Evolutionary conservation across 2,797 vertebrate species (phyloP).

Genomic region (Tachyglossus aculeatus): DNA sequence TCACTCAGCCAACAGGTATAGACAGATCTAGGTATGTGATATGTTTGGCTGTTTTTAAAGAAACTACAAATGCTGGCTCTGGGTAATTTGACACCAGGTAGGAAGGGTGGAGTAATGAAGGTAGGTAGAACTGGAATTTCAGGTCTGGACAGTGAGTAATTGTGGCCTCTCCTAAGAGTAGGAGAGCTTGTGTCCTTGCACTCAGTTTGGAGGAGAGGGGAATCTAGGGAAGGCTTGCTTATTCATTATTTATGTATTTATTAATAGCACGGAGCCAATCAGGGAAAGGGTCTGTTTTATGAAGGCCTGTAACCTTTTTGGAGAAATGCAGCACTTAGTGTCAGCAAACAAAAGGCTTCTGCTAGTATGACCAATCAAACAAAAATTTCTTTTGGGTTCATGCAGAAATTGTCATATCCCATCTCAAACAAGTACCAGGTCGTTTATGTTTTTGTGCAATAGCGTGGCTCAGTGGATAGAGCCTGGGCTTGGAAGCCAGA

Average conservation of each 20-base stretch:
- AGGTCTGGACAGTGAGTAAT: conserved; percentile 75
- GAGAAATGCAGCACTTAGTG: neutral
- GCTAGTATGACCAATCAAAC: too few relatives aligned
- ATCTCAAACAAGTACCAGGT: too few relatives aligned
- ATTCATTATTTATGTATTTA: too few relatives aligned
- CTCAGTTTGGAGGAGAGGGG: conserved; percentile 65
- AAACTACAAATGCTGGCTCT: conserved; percentile 72
- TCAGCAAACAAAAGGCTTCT: too few relatives aligned
- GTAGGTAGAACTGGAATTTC: conserved; percentile 83
- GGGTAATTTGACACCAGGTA: conserved; percentile 77
- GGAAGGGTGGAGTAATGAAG: conserved; percentile 67
- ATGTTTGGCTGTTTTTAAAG: conserved; percentile 74
- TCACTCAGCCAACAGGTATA: conserved; percentile 69
- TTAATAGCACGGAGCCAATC: too few relatives aligned
- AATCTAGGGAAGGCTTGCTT: conserved; percentile 34
- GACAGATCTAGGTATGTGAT: conserved; percentile 75
- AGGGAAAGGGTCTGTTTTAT: conserved; percentile 15
- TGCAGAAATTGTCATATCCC: too few relatives aligned
- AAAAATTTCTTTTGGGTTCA: too few relatives aligned
- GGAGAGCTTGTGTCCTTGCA: conserved; percentile 56
- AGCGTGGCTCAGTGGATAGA: too few relatives aligned
- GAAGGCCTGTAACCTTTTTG: neutral
- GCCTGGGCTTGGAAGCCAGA: too few relatives aligned
- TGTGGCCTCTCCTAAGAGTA: conserved; percentile 56
- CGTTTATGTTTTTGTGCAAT: too few relatives aligned